Conservation (phyloP, 2,888 invertebrate species). For the Brachyopa scutellaris region DNA sequence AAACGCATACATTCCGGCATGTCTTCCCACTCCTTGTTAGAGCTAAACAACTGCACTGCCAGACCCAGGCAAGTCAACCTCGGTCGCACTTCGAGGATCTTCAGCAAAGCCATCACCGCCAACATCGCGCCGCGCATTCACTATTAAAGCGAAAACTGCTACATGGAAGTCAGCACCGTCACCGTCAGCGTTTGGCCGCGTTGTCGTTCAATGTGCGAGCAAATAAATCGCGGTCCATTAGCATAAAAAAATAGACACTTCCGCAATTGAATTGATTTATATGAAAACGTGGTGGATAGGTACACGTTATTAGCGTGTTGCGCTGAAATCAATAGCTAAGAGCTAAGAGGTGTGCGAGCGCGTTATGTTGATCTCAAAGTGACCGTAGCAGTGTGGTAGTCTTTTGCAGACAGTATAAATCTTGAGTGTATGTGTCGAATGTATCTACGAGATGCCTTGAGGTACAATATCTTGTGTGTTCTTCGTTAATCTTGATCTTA, state of each 20-base stretch:
- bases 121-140: not conserved
- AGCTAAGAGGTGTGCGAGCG: conserved; percentile 38
- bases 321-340: conserved; percentile 60
- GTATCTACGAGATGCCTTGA: conserved; percentile 21
- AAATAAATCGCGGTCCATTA: conserved; percentile 68
- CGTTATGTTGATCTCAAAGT: conserved; percentile 42
- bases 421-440: too few relatives aligned
- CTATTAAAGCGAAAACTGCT: conserved; percentile 1
- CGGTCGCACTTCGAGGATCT: conserved; percentile 11
- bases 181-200: conserved; percentile 8
- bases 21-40: conserved; percentile 50
- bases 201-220: conserved; percentile 51
- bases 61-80: conserved; percentile 12
- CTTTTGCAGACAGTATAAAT: conserved; percentile 42
- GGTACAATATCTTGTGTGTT: not conserved
- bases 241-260: conserved; percentile 67
- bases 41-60: conserved; percentile 33
- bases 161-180: not conserved
- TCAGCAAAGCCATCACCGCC: not conserved
- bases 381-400: conserved; percentile 10
- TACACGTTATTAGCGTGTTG: conserved; percentile 59
- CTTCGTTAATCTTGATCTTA: not conserved
- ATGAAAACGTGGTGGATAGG: conserved; percentile 51
- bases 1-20: conserved; percentile 22
- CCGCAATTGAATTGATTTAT: conserved; percentile 71